A percentile compares a stretch with the other conserved stretches of the same genome.
Conservation (phyloP, 2,888 invertebrate genomes). For the Lithophane ornitopus region DNA sequence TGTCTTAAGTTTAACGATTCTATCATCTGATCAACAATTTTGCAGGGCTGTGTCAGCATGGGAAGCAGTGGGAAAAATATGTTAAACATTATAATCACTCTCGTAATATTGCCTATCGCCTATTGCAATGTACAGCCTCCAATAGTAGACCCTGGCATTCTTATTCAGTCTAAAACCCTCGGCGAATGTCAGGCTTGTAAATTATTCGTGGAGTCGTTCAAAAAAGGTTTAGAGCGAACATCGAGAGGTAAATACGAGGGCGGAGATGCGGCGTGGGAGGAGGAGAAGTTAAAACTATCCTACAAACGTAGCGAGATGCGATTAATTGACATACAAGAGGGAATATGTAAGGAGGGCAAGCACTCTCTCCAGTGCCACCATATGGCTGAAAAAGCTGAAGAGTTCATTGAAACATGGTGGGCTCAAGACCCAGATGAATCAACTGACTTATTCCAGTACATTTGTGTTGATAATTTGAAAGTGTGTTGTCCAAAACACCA, state of each 20-base stretch:
- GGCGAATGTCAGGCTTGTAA: slow-evolving; percentile 96
- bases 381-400: slow-evolving; percentile 96
- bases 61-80: slow-evolving; percentile 56
- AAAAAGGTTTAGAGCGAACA: slow-evolving; percentile 95
- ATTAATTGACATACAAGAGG: slow-evolving; percentile 97
- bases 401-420: slow-evolving; percentile 97
- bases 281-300: slow-evolving; percentile 94
- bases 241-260: slow-evolving; percentile 97
- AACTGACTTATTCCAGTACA: slow-evolving; percentile 88
- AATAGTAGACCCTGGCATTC: slow-evolving; percentile 75
- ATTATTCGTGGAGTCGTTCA: slow-evolving; percentile 93
- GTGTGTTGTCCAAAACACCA: slow-evolving; percentile 96
- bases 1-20: slow-evolving; percentile 25
- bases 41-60: slow-evolving; percentile 76
- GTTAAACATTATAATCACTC: slow-evolving; percentile 55
- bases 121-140: slow-evolving; percentile 75
- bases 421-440: slow-evolving; percentile 89
- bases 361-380: slow-evolving; percentile 95
- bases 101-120: slow-evolving; percentile 68
- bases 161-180: slow-evolving; percentile 86
- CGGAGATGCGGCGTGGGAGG: slow-evolving; percentile 98
- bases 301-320: slow-evolving; percentile 97
- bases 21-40: slow-evolving; percentile 60
- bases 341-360: slow-evolving; percentile 94
- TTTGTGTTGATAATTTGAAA: slow-evolving; percentile 94